Base-by-base conservation (phyloP, 1,140 invertebrate species). In the Magallana gigas region DNA sequence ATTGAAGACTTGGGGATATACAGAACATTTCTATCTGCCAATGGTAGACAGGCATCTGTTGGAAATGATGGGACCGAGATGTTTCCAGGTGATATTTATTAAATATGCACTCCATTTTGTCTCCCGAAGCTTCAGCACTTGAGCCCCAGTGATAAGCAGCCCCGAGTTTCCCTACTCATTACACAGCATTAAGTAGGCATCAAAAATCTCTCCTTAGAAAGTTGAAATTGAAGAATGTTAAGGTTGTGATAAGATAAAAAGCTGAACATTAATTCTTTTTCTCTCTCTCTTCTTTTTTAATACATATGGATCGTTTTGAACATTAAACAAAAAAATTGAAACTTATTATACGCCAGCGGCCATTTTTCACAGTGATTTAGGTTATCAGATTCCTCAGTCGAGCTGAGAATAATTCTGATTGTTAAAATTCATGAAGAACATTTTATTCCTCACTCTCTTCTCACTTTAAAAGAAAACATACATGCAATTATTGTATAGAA, bases 21-120 rank as follows among this genome's bases (percentile, higher is more conserved):
- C 36, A 48, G 36, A 48, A 48, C 36, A 48, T 48, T 48, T 48
- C 68, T 9, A 76, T 29, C 23, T 76, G 68, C 68, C 68, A 9
- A 29, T 29, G 11, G 1, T 76, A 76, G 68, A 36, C 14, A 29
- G 36, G 68, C 68, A 76, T 76, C 68, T 76, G 68, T 76, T 8
- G 9, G 18, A 29, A 48, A 36, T 76, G 68, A 76, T 76, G 68
- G 68, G 68, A 76, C 68, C 12, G 29, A 76, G 68, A 76, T 76
- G 23, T 76, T 8, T 76, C 36, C 23, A 76, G 68, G 68, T 76
- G 68, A 76, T 76, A 76, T 76, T 76, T 76, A 76, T 76, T 76
- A 76, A 76, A 76, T 76, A 76, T 76, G 68, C 68, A 76, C 68
- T 76, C 23, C 68, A 76, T 76, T 76, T 76, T 76, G 18, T 23